Percentiles rank a stretch among this genome's conserved stretches.
phyloP scores from a whole-genome alignment of 2,797 vertebrate species.

The Limnodromus scolopaceus region DNA sequence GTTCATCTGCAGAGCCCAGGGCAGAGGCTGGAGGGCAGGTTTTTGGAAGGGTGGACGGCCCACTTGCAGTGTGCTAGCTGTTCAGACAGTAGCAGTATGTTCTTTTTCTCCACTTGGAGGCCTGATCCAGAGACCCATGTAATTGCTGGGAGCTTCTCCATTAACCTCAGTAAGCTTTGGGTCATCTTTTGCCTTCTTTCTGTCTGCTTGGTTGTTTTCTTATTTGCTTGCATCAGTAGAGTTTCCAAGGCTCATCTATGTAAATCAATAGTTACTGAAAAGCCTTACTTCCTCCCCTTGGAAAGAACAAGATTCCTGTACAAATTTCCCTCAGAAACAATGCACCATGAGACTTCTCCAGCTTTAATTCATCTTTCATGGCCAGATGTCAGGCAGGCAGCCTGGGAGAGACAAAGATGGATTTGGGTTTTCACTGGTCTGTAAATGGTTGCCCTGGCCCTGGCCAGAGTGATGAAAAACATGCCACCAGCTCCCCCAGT shows the following conservation, averaged over 20 bases:
- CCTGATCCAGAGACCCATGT: neutral
- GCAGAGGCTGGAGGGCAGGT: neutral
- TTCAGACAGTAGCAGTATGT: neutral
- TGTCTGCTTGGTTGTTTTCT: neutral
- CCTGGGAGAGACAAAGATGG: neutral
- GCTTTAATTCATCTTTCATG: neutral
- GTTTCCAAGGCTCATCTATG: neutral
- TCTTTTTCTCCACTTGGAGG: neutral
- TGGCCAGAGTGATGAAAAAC: neutral
- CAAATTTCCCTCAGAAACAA: neutral
- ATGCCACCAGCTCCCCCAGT: fast-evolving
- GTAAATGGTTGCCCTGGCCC: neutral
- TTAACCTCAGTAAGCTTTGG: neutral
- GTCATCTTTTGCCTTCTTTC: neutral
- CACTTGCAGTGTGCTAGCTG: neutral
- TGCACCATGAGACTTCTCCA: neutral
- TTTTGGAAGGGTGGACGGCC: neutral
- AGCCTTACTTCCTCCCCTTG: neutral
- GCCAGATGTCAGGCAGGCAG: neutral
- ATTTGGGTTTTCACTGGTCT: neutral
- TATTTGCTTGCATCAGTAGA: neutral
- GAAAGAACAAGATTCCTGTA: neutral
- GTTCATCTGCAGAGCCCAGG: neutral
- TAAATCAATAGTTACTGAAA: neutral
- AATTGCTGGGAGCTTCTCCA: neutral